These are phyloP conservation scores for Phymatocera aterrima DNA, from an alignment of 2,888 invertebrate species.

Conservation along the genomic window DNA sequence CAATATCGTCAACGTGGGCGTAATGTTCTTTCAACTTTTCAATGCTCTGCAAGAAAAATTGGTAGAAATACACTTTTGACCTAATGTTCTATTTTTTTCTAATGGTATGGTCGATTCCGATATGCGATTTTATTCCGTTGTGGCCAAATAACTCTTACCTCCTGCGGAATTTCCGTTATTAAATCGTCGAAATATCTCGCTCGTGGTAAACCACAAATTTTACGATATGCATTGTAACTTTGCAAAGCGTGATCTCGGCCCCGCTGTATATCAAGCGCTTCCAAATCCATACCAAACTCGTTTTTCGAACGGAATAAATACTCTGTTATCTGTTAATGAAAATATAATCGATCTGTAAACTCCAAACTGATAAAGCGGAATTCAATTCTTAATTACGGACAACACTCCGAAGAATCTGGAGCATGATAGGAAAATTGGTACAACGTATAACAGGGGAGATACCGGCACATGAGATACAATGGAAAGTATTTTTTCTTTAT, in stretches of 20 bases:
- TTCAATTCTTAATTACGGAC: too few relatives aligned
- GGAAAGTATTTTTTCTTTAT: too few relatives aligned
- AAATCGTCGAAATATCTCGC: constrained; percentile 70
- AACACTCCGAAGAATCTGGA: too few relatives aligned
- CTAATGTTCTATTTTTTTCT: neutral
- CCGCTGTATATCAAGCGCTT: constrained; percentile 81
- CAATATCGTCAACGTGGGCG: constrained; percentile 76
- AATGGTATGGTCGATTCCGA: neutral
- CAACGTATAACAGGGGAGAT: too few relatives aligned
- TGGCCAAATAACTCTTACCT: constrained; percentile 64
- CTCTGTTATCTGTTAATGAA: constrained; percentile 66
- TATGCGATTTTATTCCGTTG: neutral
- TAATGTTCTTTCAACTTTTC: constrained; percentile 67
- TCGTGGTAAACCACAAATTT: constrained; percentile 68
- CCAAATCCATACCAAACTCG: constrained; percentile 78
- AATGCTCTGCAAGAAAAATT: constrained; percentile 63
- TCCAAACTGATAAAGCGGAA: too few relatives aligned
- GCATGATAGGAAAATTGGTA: too few relatives aligned
- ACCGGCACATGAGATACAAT: too few relatives aligned
- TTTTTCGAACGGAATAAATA: constrained; percentile 67
- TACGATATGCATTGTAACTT: constrained; percentile 81
- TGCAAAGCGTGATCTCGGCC: constrained; percentile 82
- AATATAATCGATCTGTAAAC: neutral
- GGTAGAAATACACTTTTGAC: neutral
- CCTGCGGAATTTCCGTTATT: constrained; percentile 66